A percentile compares a stretch with the other conserved stretches of the same genome.
These are phyloP conservation scores for Hafferia zeledoni DNA, from an alignment of 2,797 vertebrate genomes.

Conservation along the genomic window DNA sequence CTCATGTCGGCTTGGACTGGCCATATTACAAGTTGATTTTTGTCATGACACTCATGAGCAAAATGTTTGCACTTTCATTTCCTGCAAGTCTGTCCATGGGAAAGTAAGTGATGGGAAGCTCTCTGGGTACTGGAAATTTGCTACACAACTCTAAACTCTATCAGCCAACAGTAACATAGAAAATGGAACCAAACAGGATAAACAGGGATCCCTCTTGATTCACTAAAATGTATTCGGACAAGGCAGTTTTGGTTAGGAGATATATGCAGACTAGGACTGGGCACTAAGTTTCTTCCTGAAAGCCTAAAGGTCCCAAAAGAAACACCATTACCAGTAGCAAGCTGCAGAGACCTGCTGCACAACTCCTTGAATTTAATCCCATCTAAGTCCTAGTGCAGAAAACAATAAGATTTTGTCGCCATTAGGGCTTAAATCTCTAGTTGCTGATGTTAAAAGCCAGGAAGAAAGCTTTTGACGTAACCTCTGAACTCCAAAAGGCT, in stretches of 20 bases:
- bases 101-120: neutral
- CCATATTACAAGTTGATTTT: neutral
- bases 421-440: constrained; percentile 49
- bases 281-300: neutral
- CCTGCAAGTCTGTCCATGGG: neutral
- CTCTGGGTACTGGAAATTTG: neutral
- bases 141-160: neutral
- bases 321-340: neutral
- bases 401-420: constrained; percentile 54
- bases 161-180: neutral
- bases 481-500: constrained; percentile 53
- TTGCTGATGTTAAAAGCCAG: constrained; percentile 13
- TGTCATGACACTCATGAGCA: neutral
- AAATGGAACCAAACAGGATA: neutral
- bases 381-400: constrained; percentile 14
- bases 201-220: neutral
- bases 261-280: neutral
- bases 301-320: neutral
- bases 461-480: constrained; percentile 55
- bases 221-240: neutral
- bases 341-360: neutral
- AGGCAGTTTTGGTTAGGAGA: neutral
- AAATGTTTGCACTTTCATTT: neutral
- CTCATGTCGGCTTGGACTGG: neutral
- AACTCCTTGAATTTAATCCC: constrained; percentile 36